These are phyloP conservation scores for Camelus bactrianus DNA, from an alignment of 2,113 vertebrate genomes.

Conservation along the genomic window DNA sequence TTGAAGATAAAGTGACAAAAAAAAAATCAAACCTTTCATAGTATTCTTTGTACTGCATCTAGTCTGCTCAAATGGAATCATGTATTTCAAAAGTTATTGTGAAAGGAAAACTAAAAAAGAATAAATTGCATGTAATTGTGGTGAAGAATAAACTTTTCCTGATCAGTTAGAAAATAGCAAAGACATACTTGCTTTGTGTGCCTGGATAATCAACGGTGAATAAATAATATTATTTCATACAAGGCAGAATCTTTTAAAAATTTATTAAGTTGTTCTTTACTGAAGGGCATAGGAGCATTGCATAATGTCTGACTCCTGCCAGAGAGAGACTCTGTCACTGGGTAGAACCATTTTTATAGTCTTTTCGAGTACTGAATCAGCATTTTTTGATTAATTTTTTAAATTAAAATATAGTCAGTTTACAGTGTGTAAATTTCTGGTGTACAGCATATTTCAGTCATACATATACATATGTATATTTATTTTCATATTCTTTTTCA, in stretches of 20 bases:
- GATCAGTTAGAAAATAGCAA: background rate
- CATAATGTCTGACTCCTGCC: background rate
- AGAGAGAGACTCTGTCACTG: background rate
- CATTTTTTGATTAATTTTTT: background rate
- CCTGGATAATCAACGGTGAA: background rate
- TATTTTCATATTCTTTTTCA: too few relatives aligned
- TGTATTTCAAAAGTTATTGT: conserved; percentile 9
- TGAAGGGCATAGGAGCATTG: background rate
- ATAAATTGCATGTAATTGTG: conserved; percentile 21
- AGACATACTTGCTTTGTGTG: background rate
- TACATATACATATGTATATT: too few relatives aligned
- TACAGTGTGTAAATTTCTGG: too few relatives aligned
- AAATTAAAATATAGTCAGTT: too few relatives aligned
- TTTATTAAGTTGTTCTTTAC: background rate
- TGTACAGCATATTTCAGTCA: too few relatives aligned
- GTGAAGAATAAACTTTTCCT: background rate
- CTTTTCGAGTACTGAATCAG: background rate
- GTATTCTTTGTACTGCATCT: background rate
- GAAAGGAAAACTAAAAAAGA: conserved; percentile 33
- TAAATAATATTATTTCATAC: conserved; percentile 30
- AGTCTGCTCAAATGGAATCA: background rate
- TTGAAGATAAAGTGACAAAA: background rate
- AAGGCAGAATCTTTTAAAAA: conserved; percentile 35
- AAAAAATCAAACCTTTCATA: background rate
- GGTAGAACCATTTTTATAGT: background rate